Conservation (phyloP, 2,888 invertebrate species). For the Sabellastarte sp. region DNA sequence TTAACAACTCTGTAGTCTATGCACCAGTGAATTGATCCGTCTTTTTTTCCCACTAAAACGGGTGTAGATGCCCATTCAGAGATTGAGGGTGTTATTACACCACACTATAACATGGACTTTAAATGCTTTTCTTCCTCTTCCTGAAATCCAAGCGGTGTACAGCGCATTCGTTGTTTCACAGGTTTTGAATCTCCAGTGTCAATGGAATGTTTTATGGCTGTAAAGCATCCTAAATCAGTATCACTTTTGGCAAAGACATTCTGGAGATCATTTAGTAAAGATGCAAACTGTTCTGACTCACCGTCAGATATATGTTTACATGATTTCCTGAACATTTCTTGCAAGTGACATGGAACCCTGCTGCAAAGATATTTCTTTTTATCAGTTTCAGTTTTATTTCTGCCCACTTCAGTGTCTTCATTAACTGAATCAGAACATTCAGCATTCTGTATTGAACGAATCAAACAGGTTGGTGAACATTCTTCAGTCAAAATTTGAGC, state of each 20-base stretch:
- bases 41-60: neutral
- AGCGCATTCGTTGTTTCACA: slow-evolving; percentile 5
- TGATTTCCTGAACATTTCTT: neutral
- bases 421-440: no score
- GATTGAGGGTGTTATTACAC: neutral
- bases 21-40: neutral
- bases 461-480: no score
- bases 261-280: neutral
- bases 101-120: neutral
- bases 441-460: no score
- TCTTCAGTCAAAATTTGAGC: no score
- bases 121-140: neutral
- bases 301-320: neutral
- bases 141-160: slow-evolving; percentile 2
- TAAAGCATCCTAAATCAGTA: slow-evolving; percentile 4
- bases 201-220: slow-evolving; percentile 4
- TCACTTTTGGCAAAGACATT: slow-evolving; percentile 3
- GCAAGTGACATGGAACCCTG: no score
- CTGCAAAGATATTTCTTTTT: no score
- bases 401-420: no score
- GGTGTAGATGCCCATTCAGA: slow-evolving; percentile 1
- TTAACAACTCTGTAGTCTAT: neutral
- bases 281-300: neutral
- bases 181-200: slow-evolving; percentile 10
- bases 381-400: no score